Conservation (phyloP, 1,140 invertebrate species). For the Leptopilina clavipes region DNA sequence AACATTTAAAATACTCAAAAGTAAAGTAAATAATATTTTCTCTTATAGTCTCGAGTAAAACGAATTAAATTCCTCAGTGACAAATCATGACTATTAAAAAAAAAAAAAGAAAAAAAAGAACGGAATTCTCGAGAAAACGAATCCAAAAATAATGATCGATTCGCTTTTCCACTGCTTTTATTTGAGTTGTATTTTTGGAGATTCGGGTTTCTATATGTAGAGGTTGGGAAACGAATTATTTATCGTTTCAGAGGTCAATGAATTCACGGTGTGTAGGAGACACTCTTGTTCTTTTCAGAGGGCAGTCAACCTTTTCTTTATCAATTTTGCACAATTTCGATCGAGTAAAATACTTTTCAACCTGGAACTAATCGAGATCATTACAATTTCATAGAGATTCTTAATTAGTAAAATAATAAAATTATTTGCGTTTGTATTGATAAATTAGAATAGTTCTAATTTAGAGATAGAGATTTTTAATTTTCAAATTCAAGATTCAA, state of each 20-base stretch:
- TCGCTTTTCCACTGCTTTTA: background rate
- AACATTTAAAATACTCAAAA: too few relatives aligned
- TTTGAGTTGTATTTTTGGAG: slow-evolving; percentile 11
- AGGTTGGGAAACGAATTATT: slow-evolving; percentile 18
- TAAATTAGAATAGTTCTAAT: too few relatives aligned
- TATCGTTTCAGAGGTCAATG: slow-evolving; percentile 20
- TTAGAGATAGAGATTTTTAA: too few relatives aligned
- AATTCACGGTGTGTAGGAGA: slow-evolving; percentile 8
- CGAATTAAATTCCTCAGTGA: background rate
- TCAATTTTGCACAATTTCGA: slow-evolving; percentile 7
- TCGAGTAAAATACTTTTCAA: background rate
- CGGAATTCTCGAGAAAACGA: slow-evolving; percentile 7
- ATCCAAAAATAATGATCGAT: slow-evolving; percentile 34
- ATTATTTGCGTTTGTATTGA: too few relatives aligned
- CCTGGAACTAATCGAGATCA: too few relatives aligned
- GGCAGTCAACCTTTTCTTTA: slow-evolving; percentile 13
- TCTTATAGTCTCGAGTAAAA: too few relatives aligned
- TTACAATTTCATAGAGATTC: background rate
- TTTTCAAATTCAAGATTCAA: too few relatives aligned
- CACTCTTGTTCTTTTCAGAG: background rate
- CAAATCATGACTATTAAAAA: background rate
- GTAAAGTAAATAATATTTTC: too few relatives aligned
- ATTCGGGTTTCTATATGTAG: slow-evolving; percentile 14
- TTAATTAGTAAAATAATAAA: too few relatives aligned
- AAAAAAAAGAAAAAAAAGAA: too few relatives aligned